phyloP scores from a whole-genome alignment of 1,140 invertebrate species.

The Mesaphorura yosii region DNA sequence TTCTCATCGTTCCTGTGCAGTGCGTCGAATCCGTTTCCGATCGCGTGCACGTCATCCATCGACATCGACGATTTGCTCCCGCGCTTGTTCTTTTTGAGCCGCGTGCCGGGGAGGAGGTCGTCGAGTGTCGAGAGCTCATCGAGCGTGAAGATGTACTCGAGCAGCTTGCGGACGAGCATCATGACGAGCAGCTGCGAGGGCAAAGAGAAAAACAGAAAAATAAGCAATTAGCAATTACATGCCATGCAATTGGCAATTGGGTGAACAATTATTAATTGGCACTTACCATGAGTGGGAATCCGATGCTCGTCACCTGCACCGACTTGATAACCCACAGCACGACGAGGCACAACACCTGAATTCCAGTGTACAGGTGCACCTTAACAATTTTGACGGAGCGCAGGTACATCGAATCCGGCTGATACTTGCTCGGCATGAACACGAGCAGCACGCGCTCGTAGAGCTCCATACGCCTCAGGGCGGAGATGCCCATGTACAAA shows the following conservation, averaged over 20 bases:
- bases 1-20: no score
- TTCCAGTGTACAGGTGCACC: constrained; percentile 49
- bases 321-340: constrained; percentile 49
- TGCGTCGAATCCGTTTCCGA: no score
- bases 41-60: no score
- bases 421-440: constrained; percentile 52
- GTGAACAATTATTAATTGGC: constrained; percentile 13
- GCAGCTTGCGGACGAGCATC: constrained; percentile 46
- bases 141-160: constrained; percentile 47
- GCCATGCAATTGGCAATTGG: constrained; percentile 5
- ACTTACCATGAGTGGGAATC: constrained; percentile 52
- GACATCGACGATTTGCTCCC: no score
- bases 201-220: neutral
- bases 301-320: constrained; percentile 46
- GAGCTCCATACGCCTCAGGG: constrained; percentile 46
- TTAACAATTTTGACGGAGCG: neutral
- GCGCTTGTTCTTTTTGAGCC: no score
- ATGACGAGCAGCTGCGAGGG: constrained; percentile 45
- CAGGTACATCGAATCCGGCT: neutral
- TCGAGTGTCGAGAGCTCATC: constrained; percentile 49
- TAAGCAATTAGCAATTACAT: constrained; percentile 1
- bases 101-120: constrained; percentile 50
- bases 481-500: constrained; percentile 53
- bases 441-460: constrained; percentile 46
- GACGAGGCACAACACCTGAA: constrained; percentile 46